Percentiles rank a stretch among this genome's conserved stretches.
phyloP scores from a whole-genome alignment of 2,113 vertebrate genomes.

The Caretta caretta region DNA sequence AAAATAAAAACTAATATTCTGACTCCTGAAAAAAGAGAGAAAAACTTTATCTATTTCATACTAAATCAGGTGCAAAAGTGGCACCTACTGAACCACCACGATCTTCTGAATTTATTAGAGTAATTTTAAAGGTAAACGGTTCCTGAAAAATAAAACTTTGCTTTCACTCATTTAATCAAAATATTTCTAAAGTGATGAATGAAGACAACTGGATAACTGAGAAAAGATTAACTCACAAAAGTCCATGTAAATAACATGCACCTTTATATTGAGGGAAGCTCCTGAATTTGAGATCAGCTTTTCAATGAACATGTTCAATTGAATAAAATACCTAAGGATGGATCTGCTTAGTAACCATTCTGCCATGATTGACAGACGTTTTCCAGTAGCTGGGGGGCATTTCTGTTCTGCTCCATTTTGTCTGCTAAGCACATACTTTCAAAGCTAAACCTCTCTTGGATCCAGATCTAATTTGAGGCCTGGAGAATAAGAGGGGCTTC shows the following conservation, averaged over 20 bases:
- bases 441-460: not conserved
- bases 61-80: not conserved
- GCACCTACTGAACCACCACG: not conserved
- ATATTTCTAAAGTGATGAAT: not conserved
- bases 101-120: not conserved
- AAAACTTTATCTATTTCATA: not conserved
- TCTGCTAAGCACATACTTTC: not conserved
- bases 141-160: not conserved
- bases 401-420: constrained; percentile 17
- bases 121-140: not conserved
- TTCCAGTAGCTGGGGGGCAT: constrained; percentile 9
- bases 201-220: not conserved
- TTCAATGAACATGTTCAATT: not conserved
- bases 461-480: constrained; percentile 13
- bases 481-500: not conserved
- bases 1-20: not conserved
- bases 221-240: not conserved
- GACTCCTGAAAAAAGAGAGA: not conserved
- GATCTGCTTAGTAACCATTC: not conserved
- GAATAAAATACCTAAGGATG: not conserved
- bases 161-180: not conserved
- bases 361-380: constrained; percentile 24
- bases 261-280: not conserved
- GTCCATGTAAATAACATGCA: not conserved
- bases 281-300: not conserved